Conservation (phyloP, 2,113 vertebrate genomes). For the Lamprotornis superbus region DNA sequence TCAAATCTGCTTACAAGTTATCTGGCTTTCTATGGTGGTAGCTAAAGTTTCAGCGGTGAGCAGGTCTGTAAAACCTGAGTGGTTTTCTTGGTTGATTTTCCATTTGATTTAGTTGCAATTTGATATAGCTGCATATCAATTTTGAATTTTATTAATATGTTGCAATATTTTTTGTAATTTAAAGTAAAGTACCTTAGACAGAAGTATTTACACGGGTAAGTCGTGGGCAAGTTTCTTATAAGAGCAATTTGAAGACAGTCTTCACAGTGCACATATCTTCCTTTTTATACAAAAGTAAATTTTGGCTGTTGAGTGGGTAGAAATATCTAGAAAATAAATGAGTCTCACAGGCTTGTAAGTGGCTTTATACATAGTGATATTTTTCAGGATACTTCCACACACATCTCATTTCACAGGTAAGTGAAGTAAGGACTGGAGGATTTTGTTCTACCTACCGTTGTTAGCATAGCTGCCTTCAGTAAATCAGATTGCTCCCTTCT, state of each 20-base stretch:
- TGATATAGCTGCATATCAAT: accelerated
- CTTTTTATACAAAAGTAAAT: neutral
- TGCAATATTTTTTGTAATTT: neutral
- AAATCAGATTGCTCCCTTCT: neutral
- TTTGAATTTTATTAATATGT: neutral
- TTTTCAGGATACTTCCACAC: neutral
- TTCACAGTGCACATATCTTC: neutral
- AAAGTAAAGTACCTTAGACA: neutral
- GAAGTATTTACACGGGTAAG: neutral
- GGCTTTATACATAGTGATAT: neutral
- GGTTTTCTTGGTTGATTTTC: neutral
- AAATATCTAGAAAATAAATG: neutral
- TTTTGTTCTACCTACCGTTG: neutral
- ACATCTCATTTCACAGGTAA: neutral
- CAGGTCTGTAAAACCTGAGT: neutral
- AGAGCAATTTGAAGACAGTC: neutral
- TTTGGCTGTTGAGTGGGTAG: neutral
- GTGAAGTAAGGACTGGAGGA: neutral
- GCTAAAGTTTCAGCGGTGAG: neutral
- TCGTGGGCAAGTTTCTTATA: neutral
- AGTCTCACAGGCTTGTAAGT: neutral
- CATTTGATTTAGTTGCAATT: neutral
- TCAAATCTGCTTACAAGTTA: neutral
- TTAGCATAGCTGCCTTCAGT: neutral
- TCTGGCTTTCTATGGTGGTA: neutral